Conservation (phyloP, 1,140 invertebrate genomes). For the Caenorhabditis briggsae region DNA sequence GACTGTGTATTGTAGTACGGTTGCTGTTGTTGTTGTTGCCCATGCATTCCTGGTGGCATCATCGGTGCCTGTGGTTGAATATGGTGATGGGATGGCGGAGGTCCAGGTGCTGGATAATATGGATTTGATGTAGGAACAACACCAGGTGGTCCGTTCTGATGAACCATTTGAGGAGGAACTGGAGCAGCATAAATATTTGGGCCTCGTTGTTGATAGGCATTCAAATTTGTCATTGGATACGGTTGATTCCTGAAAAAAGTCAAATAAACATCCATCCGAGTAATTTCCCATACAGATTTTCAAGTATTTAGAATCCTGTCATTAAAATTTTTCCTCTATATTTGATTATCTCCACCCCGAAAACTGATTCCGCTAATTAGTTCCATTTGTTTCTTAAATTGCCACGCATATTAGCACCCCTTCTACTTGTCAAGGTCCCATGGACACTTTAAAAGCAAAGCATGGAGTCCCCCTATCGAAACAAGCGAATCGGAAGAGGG, state of each 20-base stretch:
- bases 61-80: slow-evolving; percentile 40
- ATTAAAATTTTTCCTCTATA: too few species aligned
- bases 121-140: slow-evolving; percentile 43
- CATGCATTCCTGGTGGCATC: slow-evolving; percentile 34
- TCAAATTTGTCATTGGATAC: slow-evolving; percentile 34
- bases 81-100: slow-evolving; percentile 35
- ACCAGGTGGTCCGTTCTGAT: slow-evolving; percentile 37
- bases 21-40: slow-evolving; percentile 48
- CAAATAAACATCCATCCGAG: too few species aligned
- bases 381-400: not conserved
- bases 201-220: slow-evolving; percentile 38
- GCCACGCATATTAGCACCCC: not conserved
- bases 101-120: slow-evolving; percentile 17
- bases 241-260: slow-evolving; percentile 34
- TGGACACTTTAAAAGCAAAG: slow-evolving; percentile 18
- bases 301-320: too few species aligned
- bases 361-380: not conserved
- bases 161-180: slow-evolving; percentile 7
- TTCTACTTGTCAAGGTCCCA: not conserved
- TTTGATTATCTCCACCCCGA: too few species aligned
- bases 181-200: slow-evolving; percentile 4
- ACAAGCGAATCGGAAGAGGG: slow-evolving; percentile 14
- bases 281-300: not conserved
- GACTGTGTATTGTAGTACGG: slow-evolving; percentile 43
- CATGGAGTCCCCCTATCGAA: slow-evolving; percentile 49